These are phyloP conservation scores for Brachyalestes nurse DNA, from an alignment of 2,797 vertebrate species.

Conservation along the genomic window DNA sequence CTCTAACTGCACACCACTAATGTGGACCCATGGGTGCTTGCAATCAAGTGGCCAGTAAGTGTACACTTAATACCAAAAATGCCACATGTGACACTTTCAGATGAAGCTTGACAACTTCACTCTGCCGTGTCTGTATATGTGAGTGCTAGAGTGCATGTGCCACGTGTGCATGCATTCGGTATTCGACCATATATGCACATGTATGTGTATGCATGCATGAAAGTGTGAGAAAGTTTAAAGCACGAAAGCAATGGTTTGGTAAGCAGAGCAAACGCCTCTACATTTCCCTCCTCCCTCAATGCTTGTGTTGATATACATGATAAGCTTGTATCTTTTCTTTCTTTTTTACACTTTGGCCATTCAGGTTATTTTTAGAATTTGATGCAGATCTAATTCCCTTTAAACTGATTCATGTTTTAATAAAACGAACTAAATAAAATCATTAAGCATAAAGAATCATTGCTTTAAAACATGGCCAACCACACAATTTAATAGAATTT, in stretches of 20 bases:
- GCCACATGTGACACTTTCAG: neutral
- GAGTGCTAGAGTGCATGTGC: neutral
- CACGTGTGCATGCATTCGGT: neutral
- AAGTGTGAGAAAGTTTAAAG: constrained; percentile 17
- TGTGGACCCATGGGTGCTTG: neutral
- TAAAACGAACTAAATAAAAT: constrained; percentile 30
- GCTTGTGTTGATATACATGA: constrained; percentile 36
- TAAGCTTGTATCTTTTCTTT: constrained; percentile 55
- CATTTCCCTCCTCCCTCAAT: constrained; percentile 38
- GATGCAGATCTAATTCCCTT: constrained; percentile 27
- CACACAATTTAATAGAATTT: neutral
- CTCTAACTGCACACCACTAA: neutral
- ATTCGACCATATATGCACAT: neutral
- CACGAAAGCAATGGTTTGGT: constrained; percentile 27
- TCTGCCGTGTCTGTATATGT: constrained; percentile 8
- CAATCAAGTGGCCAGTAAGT: neutral
- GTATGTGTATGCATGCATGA: neutral
- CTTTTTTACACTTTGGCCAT: constrained; percentile 37
- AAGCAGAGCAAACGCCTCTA: constrained; percentile 46
- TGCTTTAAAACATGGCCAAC: neutral
- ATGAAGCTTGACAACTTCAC: neutral
- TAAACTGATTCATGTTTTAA: constrained; percentile 27
- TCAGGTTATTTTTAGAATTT: constrained; percentile 58
- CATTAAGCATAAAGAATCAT: constrained; percentile 11
- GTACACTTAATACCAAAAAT: too few species aligned